Evolutionary conservation across 1,140 invertebrate species (phyloP).

Genomic region (Hydropsyche tenuis): DNA sequence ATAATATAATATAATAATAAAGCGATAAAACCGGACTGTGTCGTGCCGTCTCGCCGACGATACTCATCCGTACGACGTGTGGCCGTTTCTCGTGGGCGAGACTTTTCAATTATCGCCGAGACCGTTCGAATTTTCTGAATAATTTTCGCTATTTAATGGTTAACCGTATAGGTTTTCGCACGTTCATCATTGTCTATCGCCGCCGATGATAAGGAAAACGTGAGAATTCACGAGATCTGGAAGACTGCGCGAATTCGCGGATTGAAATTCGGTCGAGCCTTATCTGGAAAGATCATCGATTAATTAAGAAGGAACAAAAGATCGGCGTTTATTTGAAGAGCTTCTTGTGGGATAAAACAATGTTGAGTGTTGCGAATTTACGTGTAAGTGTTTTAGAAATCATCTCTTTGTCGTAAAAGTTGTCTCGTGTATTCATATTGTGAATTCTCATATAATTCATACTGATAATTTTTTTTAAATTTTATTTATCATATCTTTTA

Average conservation of each 20-base stretch:
- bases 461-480: no score
- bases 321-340: neutral
- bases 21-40: constrained; percentile 33
- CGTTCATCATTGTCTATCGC: constrained; percentile 20
- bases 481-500: no score
- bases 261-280: neutral
- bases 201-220: constrained; percentile 12
- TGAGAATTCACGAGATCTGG: constrained; percentile 20
- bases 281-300: neutral
- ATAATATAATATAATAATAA: constrained; percentile 31
- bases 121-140: neutral
- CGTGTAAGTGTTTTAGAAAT: no score
- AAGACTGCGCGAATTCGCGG: neutral
- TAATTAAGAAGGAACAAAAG: neutral
- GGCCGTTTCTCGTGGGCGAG: constrained; percentile 3
- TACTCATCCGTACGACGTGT: constrained; percentile 34
- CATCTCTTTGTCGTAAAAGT: no score
- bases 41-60: constrained; percentile 12
- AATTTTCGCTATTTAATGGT: neutral
- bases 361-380: no score
- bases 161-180: constrained; percentile 12
- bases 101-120: constrained; percentile 25
- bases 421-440: no score
- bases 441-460: no score
- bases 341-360: no score